A percentile compares a stretch with the other conserved stretches of the same genome.
phyloP scores from a whole-genome alignment of 1,140 invertebrate species.

The Pteromalus puparum region DNA sequence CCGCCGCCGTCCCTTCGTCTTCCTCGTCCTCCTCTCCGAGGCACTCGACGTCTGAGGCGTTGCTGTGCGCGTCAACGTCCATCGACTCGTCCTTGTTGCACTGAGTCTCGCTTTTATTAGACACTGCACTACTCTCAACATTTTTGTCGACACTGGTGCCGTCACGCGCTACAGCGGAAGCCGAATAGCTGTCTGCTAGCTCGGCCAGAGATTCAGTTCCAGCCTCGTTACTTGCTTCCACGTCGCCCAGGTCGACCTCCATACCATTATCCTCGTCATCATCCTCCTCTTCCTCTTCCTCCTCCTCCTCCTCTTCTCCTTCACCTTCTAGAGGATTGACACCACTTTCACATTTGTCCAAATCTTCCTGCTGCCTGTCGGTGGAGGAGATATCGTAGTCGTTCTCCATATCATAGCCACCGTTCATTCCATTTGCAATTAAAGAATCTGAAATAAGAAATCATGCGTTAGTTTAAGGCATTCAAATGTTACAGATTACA shows the following conservation, averaged over 20 bases:
- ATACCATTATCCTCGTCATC: slow-evolving; percentile 49
- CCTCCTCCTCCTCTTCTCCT: slow-evolving; percentile 19
- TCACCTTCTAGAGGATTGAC: not conserved
- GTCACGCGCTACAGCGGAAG: not conserved
- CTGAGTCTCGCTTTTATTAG: slow-evolving; percentile 57
- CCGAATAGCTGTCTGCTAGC: slow-evolving; percentile 4
- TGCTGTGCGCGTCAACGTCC: slow-evolving; percentile 70
- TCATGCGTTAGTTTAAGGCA: not conserved
- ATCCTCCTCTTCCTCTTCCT: slow-evolving; percentile 46
- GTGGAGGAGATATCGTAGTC: slow-evolving; percentile 63
- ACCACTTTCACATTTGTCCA: slow-evolving; percentile 31
- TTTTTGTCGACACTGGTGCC: slow-evolving; percentile 3
- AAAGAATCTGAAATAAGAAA: slow-evolving; percentile 61
- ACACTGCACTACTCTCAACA: slow-evolving; percentile 37
- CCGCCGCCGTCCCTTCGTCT: slow-evolving; percentile 4
- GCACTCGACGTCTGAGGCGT: slow-evolving; percentile 71
- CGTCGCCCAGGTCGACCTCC: slow-evolving; percentile 54
- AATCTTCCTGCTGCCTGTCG: slow-evolving; percentile 35
- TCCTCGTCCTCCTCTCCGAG: slow-evolving; percentile 69
- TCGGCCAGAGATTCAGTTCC: slow-evolving; percentile 36
- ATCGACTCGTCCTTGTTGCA: slow-evolving; percentile 63
- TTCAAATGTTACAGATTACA: too few species aligned
- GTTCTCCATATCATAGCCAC: slow-evolving; percentile 66
- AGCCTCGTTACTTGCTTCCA: slow-evolving; percentile 54
- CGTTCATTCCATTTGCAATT: slow-evolving; percentile 71